Evolutionary conservation across 2,113 vertebrate species (phyloP), one percentile per base, ranked within the genome.

Genomic region (Oryzias woworae): DNA sequence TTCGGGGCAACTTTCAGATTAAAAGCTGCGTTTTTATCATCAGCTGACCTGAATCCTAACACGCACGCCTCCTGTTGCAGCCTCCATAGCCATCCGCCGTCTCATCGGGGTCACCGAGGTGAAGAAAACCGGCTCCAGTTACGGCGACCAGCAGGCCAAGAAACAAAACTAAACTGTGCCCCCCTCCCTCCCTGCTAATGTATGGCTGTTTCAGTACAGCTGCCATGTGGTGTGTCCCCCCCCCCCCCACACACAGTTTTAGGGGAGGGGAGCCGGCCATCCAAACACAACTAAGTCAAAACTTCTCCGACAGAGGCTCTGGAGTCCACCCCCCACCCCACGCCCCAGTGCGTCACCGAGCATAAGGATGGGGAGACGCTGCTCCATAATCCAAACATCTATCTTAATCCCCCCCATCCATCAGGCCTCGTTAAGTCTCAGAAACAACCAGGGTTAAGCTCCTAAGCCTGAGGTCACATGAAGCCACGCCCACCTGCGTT

Each of bases 71-170:
- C 73, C 62, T 74, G 82, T 80, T 59, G 14, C 91, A 99, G 97
- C 95, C 78, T 98, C 96, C 73, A 87, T 99, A 75, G 96, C 95
- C 57, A 96, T 98, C 68, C 95, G 97, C 16, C 95, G 96, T 73
- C 95, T 98, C 75, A 98, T 99, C 69, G 97, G 97, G 63, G 95
- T 98, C 75, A 98, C 97, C 0, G 96, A 98, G 90, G 97, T 98
- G 76, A 96, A 96, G 62, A 97, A 97, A 75, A 93, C 92, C 48
- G 97, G 97, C 82, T 99, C 97, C 84, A 99, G 94, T 90, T 99
- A 99, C 0, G 97, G 97, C 79, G 89, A 98, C 91, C 92, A 84
- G 66, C 95, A 94, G 78, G 90, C 95, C 88, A 98, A 98, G 94
- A 99, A 98, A 89, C 92, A 94, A 87, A 94, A 97, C 48, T 98